Percentiles rank a stretch among this genome's conserved stretches.
phyloP scores from a whole-genome alignment of 2,888 invertebrate genomes.

The Halocaridina rubra region DNA sequence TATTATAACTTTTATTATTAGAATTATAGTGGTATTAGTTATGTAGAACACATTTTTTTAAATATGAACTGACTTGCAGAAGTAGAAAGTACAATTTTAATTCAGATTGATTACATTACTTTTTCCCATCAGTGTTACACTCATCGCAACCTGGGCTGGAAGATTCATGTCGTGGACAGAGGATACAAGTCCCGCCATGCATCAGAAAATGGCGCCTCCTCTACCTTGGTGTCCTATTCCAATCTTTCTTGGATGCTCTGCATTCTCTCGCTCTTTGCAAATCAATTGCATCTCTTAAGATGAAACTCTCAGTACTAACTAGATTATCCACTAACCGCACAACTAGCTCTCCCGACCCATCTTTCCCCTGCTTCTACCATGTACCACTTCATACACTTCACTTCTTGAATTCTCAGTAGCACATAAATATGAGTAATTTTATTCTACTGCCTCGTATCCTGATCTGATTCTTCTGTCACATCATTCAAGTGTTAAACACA shows the following conservation, averaged over 20 bases:
- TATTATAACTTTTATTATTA: no score
- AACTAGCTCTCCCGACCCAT: not conserved
- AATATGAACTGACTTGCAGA: no score
- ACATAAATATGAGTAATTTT: no score
- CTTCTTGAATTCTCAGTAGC: no score
- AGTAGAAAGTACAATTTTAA: no score
- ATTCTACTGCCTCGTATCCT: no score
- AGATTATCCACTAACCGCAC: not conserved
- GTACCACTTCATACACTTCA: no score
- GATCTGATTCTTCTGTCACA: no score
- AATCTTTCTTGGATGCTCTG: not conserved
- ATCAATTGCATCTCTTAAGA: conserved; percentile 18
- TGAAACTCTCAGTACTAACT: conserved; percentile 22
- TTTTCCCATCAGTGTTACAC: conserved; percentile 80
- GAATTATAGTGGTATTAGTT: no score
- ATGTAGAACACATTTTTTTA: no score
- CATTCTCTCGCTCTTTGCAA: not conserved
- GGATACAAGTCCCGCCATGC: conserved; percentile 37
- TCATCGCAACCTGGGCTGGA: conserved; percentile 93
- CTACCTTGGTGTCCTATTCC: not conserved
- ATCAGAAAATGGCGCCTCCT: conserved; percentile 21
- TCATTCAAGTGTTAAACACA: no score
- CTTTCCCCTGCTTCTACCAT: not conserved
- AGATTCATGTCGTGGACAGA: conserved; percentile 86
- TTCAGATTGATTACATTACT: conserved; percentile 66